Conservation (phyloP, 1,140 invertebrate genomes). For the Sycobia sp. region DNA sequence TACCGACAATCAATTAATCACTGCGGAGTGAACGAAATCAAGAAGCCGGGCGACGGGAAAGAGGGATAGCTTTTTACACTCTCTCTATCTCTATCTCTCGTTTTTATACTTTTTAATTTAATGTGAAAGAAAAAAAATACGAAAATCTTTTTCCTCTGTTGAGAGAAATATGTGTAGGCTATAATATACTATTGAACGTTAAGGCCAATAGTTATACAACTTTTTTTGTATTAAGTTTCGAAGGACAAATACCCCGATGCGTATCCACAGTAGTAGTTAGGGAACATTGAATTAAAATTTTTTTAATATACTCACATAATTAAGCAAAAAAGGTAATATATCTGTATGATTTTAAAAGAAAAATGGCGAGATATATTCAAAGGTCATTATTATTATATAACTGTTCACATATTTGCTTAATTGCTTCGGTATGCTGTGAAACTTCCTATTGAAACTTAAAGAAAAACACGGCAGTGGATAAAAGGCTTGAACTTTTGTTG, state of each 20-base stretch:
- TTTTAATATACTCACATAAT: constrained; percentile 39
- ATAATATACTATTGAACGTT: constrained; percentile 28
- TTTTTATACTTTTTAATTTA: constrained; percentile 19
- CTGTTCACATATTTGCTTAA: constrained; percentile 38
- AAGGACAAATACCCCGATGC: constrained; percentile 30
- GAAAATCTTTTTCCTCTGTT: constrained; percentile 31
- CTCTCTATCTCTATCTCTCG: background rate
- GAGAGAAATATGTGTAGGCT: constrained; percentile 19
- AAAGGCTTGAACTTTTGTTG: constrained; percentile 51
- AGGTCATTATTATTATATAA: constrained; percentile 34
- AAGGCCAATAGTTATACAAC: constrained; percentile 33
- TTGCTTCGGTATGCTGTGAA: constrained; percentile 44
- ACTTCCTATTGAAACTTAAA: constrained; percentile 42
- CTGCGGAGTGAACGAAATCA: constrained; percentile 49
- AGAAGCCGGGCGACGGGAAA: too few species aligned
- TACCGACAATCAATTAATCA: constrained; percentile 57
- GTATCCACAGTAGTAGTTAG: constrained; percentile 44
- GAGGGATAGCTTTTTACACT: background rate
- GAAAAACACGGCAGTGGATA: constrained; percentile 40
- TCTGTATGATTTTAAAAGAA: constrained; percentile 31
- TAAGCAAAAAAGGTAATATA: constrained; percentile 34
- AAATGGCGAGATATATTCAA: constrained; percentile 29
- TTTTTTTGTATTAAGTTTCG: constrained; percentile 36
- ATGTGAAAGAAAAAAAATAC: constrained; percentile 5
- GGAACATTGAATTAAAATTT: constrained; percentile 32